A percentile compares a stretch with the other conserved stretches of the same genome.
Evolutionary conservation across 2,888 invertebrate genomes (phyloP).

Genomic region (Meganola albula): DNA sequence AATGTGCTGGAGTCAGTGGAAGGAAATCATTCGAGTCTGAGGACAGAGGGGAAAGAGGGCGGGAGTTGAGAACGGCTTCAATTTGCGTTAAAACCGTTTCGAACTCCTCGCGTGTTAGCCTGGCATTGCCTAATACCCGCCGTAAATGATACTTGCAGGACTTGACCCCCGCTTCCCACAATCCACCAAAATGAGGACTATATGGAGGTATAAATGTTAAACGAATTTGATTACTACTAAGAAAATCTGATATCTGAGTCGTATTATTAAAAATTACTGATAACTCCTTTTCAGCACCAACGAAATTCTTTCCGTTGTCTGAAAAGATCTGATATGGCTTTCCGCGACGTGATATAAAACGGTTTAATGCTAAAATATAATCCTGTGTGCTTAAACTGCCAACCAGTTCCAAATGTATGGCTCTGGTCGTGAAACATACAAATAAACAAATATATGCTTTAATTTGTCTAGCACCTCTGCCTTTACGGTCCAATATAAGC

Average conservation of each 20-base stretch:
- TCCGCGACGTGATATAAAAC: conserved; percentile 9
- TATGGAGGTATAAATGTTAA: conserved; percentile 8
- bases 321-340: conserved; percentile 8
- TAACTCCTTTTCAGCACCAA: conserved; percentile 6
- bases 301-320: conserved; percentile 9
- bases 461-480: conserved; percentile 1
- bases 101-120: conserved; percentile 8
- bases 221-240: conserved; percentile 2
- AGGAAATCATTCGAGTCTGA: conserved; percentile 18
- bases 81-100: conserved; percentile 12
- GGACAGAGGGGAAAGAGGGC: conserved; percentile 24
- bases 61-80: conserved; percentile 22
- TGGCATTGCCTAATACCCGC: conserved; percentile 5
- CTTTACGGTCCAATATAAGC: conserved; percentile 8
- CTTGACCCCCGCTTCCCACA: conserved; percentile 4
- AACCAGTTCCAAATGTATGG: conserved; percentile 5
- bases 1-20: conserved; percentile 22
- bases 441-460: conserved; percentile 10
- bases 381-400: conserved; percentile 6
- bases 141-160: not conserved
- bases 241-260: conserved; percentile 1
- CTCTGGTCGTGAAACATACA: conserved; percentile 8
- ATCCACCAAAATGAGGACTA: conserved; percentile 8
- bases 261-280: not conserved
- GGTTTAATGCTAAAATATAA: conserved; percentile 5